These are phyloP conservation scores for Lamprotornis superbus DNA, from an alignment of 2,113 vertebrate species.

Conservation along the genomic window DNA sequence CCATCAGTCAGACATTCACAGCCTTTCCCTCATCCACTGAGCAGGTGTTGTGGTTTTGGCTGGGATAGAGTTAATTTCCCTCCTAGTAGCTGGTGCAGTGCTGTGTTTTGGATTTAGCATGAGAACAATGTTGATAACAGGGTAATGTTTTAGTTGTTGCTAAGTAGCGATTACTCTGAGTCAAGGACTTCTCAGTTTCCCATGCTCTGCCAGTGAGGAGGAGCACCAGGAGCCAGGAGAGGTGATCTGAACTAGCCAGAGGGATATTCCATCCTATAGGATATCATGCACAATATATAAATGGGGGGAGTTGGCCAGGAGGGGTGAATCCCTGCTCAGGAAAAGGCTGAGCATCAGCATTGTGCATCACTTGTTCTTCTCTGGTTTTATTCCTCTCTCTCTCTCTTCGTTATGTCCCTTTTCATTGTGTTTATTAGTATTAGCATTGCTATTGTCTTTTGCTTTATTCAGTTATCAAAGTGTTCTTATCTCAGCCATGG, in stretches of 20 bases:
- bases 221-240: background rate
- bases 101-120: background rate
- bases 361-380: background rate
- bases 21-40: background rate
- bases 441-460: background rate
- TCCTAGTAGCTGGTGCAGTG: background rate
- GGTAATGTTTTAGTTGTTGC: conserved; percentile 2
- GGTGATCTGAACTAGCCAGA: background rate
- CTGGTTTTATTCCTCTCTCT: background rate
- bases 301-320: background rate
- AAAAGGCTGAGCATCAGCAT: background rate
- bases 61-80: background rate
- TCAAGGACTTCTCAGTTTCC: conserved; percentile 4
- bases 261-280: background rate
- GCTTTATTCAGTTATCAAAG: background rate
- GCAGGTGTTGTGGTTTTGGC: background rate
- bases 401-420: background rate
- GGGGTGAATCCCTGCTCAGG: background rate
- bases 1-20: background rate
- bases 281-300: background rate
- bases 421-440: background rate
- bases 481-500: background rate
- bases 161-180: background rate
- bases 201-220: background rate
- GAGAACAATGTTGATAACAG: conserved; percentile 5